Conservation (phyloP, 2,888 invertebrate genomes). For the Matsumyia berberina region DNA sequence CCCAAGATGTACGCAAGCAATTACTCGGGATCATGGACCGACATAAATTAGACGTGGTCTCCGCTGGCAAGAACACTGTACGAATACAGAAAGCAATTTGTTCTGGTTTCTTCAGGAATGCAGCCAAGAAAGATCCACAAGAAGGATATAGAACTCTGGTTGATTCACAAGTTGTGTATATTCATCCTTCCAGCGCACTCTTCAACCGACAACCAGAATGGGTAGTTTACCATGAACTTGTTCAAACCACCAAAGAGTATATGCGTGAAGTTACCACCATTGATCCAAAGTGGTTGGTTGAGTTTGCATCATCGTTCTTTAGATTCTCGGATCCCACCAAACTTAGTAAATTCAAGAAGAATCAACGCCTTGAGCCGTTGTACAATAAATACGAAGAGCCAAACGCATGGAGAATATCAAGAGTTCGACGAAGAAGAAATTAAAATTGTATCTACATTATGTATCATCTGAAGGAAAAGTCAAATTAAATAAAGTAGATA, state of each 20-base stretch:
- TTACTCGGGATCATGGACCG: constrained; percentile 98
- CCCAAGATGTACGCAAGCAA: constrained; percentile 99
- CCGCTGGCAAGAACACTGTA: constrained; percentile 97
- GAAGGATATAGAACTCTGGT: constrained; percentile 98
- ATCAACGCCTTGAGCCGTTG: constrained; percentile 98
- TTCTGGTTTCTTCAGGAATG: constrained; percentile 99
- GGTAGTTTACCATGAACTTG: constrained; percentile 99
- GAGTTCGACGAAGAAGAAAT: constrained; percentile 94
- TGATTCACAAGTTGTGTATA: constrained; percentile 99
- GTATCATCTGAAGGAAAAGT: neutral
- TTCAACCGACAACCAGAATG: constrained; percentile 99
- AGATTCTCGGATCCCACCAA: constrained; percentile 99
- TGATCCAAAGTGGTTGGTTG: constrained; percentile 99
- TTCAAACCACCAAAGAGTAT: constrained; percentile 99
- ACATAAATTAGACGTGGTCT: constrained; percentile 97
- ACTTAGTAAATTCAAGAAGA: constrained; percentile 99
- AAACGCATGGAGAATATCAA: constrained; percentile 99
- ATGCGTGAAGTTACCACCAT: constrained; percentile 99
- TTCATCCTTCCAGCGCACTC: constrained; percentile 98
- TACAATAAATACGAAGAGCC: constrained; percentile 99
- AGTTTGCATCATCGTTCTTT: constrained; percentile 99
- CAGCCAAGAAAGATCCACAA: constrained; percentile 99
- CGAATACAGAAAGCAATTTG: constrained; percentile 99
- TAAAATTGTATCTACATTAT: constrained; percentile 84
- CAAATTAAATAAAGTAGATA: neutral